A percentile compares a stretch with the other conserved stretches of the same genome.
phyloP scores from a whole-genome alignment of 2,113 vertebrate species.

The Rhegmatorhina hoffmannsi region DNA sequence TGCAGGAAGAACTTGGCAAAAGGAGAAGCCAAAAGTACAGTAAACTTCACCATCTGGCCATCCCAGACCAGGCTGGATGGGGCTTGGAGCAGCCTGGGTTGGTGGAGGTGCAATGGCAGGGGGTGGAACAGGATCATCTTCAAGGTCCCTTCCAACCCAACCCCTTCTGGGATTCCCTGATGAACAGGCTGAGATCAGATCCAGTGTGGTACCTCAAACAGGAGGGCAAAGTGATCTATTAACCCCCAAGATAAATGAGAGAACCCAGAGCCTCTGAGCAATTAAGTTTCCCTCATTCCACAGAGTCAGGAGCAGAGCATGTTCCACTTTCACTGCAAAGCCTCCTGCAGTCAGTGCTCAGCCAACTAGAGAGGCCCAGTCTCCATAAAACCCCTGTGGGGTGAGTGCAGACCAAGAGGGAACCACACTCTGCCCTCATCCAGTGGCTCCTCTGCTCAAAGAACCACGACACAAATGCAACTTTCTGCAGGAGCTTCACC shows the following conservation, averaged over 20 bases:
- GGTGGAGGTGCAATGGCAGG: neutral
- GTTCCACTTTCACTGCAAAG: neutral
- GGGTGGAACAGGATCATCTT: fast-evolving
- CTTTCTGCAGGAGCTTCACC: neutral
- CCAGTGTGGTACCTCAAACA: fast-evolving
- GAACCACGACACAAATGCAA: neutral
- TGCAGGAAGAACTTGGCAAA: neutral
- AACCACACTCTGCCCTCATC: neutral
- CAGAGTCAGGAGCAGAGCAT: neutral
- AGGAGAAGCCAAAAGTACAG: neutral
- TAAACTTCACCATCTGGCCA: neutral
- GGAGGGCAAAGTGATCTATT: neutral
- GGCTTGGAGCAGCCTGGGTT: fast-evolving
- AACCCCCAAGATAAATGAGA: neutral
- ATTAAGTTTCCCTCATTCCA: neutral
- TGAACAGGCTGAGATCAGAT: neutral
- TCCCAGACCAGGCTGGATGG: fast-evolving
- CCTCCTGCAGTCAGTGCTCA: neutral
- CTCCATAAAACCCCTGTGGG: neutral
- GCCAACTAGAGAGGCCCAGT: neutral
- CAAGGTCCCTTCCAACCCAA: neutral
- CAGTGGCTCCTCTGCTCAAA: neutral
- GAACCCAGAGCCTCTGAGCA: neutral
- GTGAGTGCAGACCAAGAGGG: neutral
- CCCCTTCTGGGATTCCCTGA: neutral